These are phyloP conservation scores for Hycleus cichorii DNA, from an alignment of 1,140 invertebrate genomes.

Conservation along the genomic window DNA sequence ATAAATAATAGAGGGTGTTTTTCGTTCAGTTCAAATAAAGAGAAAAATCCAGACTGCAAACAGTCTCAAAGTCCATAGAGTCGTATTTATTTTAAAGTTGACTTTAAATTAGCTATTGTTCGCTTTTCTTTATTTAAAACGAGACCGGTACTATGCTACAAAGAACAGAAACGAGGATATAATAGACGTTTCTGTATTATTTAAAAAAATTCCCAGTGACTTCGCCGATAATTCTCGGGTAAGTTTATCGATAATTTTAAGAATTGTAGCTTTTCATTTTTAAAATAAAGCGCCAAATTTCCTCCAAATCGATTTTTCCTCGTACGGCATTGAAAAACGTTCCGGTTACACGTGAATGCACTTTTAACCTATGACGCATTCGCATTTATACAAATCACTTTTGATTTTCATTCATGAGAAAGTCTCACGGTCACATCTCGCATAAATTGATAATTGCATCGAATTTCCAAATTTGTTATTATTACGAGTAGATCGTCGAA, in stretches of 20 bases:
- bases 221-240: background rate
- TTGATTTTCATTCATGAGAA: slow-evolving; percentile 26
- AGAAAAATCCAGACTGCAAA: background rate
- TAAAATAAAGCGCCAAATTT: background rate
- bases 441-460: background rate
- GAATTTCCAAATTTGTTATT: too few species aligned
- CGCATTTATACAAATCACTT: slow-evolving; percentile 17
- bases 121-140: slow-evolving; percentile 10
- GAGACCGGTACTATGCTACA: slow-evolving; percentile 13
- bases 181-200: background rate
- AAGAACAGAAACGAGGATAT: background rate
- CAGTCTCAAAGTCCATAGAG: background rate
- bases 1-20: too few species aligned
- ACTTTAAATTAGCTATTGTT: slow-evolving; percentile 6
- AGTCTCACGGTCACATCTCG: slow-evolving; percentile 11
- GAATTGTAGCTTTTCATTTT: background rate
- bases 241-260: too few species aligned
- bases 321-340: slow-evolving; percentile 29
- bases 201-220: background rate
- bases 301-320: slow-evolving; percentile 20
- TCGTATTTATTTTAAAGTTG: slow-evolving; percentile 4
- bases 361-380: slow-evolving; percentile 27
- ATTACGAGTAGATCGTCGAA: too few species aligned
- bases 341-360: slow-evolving; percentile 20
- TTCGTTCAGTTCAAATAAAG: background rate